These are phyloP conservation scores for Synchiropus splendidus DNA, from an alignment of 2,113 vertebrate genomes.

Conservation along the genomic window DNA sequence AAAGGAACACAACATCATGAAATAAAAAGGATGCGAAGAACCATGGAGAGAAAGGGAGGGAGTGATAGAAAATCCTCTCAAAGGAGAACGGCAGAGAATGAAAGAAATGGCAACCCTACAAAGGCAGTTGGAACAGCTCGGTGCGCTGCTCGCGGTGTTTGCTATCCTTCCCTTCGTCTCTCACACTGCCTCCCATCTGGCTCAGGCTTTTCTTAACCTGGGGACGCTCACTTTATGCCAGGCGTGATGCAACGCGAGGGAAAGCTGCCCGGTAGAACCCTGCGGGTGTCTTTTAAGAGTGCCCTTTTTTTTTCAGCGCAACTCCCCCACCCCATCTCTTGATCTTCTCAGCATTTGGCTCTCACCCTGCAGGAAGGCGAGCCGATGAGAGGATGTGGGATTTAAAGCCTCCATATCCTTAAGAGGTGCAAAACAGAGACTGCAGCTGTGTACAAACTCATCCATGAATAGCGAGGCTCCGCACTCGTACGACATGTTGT, in stretches of 20 bases:
- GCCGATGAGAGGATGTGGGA: constrained; percentile 20
- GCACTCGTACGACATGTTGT: not conserved
- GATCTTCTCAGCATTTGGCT: constrained; percentile 34
- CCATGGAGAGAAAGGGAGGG: constrained; percentile 27
- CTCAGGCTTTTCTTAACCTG: constrained; percentile 52
- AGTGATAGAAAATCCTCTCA: constrained; percentile 39
- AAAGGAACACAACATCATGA: constrained; percentile 20
- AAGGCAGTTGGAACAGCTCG: constrained; percentile 41
- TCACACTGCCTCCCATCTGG: constrained; percentile 40
- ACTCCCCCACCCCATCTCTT: constrained; percentile 27
- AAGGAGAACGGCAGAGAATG: constrained; percentile 31
- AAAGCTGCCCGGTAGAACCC: constrained; percentile 54
- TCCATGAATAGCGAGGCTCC: constrained; percentile 1
- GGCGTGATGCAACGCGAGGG: constrained; percentile 64
- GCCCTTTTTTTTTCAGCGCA: constrained; percentile 30
- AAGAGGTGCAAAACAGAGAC: constrained; percentile 10
- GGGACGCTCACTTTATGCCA: constrained; percentile 45
- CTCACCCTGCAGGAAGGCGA: constrained; percentile 14
- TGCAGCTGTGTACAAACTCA: constrained; percentile 15
- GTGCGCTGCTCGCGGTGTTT: constrained; percentile 26
- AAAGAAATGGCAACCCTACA: constrained; percentile 39
- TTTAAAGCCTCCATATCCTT: constrained; percentile 32
- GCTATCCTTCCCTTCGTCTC: constrained; percentile 24
- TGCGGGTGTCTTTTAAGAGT: constrained; percentile 37
- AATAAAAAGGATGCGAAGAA: constrained; percentile 24